Conservation (phyloP, 2,888 invertebrate species). For the Caenorhabditis macrosperma region DNA sequence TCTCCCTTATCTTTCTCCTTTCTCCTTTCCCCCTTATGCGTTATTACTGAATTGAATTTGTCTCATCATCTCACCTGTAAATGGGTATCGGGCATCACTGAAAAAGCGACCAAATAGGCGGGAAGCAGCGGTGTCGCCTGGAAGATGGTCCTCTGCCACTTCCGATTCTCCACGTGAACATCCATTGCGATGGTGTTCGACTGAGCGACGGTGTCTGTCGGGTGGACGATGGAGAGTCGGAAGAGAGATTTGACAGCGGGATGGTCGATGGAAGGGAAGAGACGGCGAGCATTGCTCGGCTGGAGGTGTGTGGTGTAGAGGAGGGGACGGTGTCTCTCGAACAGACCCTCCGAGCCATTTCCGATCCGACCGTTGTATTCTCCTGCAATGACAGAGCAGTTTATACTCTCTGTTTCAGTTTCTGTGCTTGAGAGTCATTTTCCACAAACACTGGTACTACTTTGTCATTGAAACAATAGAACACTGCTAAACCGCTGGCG, state of each 20-base stretch:
- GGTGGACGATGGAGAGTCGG: slow-evolving; percentile 64
- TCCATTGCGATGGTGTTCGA: slow-evolving; percentile 69
- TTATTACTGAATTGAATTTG: too few species aligned
- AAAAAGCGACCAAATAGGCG: slow-evolving; percentile 68
- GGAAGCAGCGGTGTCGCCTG: slow-evolving; percentile 67
- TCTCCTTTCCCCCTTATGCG: too few species aligned
- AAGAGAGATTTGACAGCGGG: slow-evolving; percentile 67
- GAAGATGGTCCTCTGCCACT: slow-evolving; percentile 69
- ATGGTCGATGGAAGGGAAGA: slow-evolving; percentile 68
- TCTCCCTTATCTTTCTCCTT: too few species aligned
- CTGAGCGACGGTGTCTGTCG: slow-evolving; percentile 64
- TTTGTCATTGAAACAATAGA: too few species aligned
- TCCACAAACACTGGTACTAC: too few species aligned
- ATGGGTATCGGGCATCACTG: slow-evolving; percentile 65
- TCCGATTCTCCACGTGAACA: slow-evolving; percentile 62
- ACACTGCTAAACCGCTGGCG: too few species aligned
- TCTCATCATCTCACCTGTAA: slow-evolving; percentile 55
- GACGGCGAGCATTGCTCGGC: slow-evolving; percentile 64
- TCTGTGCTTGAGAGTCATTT: too few species aligned
- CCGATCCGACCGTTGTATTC: slow-evolving; percentile 63
- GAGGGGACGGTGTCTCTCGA: slow-evolving; percentile 40
- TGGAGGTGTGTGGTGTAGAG: slow-evolving; percentile 67
- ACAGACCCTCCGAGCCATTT: slow-evolving; percentile 56
- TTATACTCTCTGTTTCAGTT: not conserved
- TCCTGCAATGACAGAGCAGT: slow-evolving; percentile 22